Base-by-base conservation (phyloP, 2,888 invertebrate species). In the Scelioninae gen. 1 region DNA sequence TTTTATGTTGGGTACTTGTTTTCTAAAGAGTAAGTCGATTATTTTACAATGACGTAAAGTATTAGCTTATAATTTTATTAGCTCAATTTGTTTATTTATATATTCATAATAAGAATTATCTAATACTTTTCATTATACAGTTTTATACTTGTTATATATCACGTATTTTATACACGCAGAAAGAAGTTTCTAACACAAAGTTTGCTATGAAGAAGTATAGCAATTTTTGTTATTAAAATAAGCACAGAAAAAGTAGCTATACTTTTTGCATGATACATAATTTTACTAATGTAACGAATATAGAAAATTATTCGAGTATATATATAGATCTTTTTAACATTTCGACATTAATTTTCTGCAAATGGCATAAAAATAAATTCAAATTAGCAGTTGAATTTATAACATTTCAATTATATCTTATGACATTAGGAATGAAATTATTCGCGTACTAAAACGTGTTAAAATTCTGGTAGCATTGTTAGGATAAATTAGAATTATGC, bases 401-500 rank as follows among this genome's bases (percentile, higher is more conserved):
- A 23, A 23, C 23, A 23, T 23, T 23, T 23, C 4, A 1, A 23
- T 23, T 23, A 4, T 1, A 38, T 38, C 8, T 38, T 38, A 6
- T 40, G 43, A 11, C 55, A 55, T 23, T 13, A 10, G 31, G 51
- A 72, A 62, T 72, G 40, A 34, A 74, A 45, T 63, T 43, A 74
- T 63, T 34, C 11, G 8, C 10, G 0, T 11, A 10, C 9, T 45
- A 45, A 38, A 45, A 5, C 13, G 62, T 31, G 8, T 74, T 65
- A 72, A 56, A 16, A 29, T 3, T 16, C 6, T 40, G 13, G n/a
- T n/a, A n/a, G n/a, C n/a, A n/a, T n/a, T 32, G 51, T 51, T 55
- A 6, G 43, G 69, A 77, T 65, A 66, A 77, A 77, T 77, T 62
- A 49, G 47, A 65, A 34, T 23, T 32, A 62, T 47, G 53, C 45